Evolutionary conservation across 2,888 invertebrate species (phyloP), one percentile per base, ranked within the genome.

Genomic region (Embidobia sp.): DNA sequence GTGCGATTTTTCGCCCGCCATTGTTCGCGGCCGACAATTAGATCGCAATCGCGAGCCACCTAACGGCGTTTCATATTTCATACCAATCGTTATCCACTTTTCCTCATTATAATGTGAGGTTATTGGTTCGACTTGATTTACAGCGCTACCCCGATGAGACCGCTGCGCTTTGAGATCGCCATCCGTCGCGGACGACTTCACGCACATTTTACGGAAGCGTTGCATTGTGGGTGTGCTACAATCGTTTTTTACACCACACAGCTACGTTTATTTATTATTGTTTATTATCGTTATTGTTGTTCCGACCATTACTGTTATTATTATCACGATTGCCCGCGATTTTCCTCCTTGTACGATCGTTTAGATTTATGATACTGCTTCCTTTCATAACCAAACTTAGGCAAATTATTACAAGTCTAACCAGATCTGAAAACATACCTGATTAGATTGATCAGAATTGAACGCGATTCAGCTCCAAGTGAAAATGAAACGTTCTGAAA

Each of bases 1-100:
- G 49, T 26, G 40, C 44, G 19, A 31, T 75, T 67, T 75, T 67
- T n/a, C 55, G 49, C 18, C 7, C 31, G 46, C 40, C 27, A 61
- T 67, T 75, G 61, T 63, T 63, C 59, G 22, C 18, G 15, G 3
- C 51, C 46, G 66, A 37, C 59, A 59, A 67, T 66, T 40, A 48
- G 67, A 67, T 75, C 55, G 49, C 48, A 49, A 74, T 74, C 74
- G 59, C n/a, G n/a, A n/a, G n/a, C n/a, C n/a, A n/a, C 40, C 31
- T 44, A 29, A 26, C 42, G 46, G 55, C 48, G 40, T 51, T 53
- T 55, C 55, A 63, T 55, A 64, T 73, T 63, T n/a, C n/a, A n/a
- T 48, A 46, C 26, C 6, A 35, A 51, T 64, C 42, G 64, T 51
- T 64, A 51, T 64, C 40, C 51, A 51, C 59, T 69, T 69, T 59